phyloP scores from a whole-genome alignment of 2,888 invertebrate genomes.

The Pandemis cinnamomeana region DNA sequence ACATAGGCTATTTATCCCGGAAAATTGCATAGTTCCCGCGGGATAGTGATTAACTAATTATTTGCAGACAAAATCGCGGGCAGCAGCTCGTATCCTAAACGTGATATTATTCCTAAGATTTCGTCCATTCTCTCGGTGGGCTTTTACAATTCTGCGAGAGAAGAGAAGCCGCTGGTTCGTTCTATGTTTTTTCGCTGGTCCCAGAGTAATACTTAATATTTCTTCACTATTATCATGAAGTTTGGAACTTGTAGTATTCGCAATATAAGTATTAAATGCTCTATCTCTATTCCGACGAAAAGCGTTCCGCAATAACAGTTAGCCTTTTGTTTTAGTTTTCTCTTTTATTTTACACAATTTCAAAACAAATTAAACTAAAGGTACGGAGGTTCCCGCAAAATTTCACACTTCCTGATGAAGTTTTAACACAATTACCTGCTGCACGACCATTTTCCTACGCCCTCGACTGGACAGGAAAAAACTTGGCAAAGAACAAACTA shows the following conservation, averaged over 20 bases:
- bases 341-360: conserved; percentile 60
- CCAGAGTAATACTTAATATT: not conserved
- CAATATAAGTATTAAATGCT: not conserved
- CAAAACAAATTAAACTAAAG: conserved; percentile 77
- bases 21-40: too few species aligned
- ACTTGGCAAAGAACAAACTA: conserved; percentile 82
- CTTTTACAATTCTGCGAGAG: too few species aligned
- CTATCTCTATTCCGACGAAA: conserved; percentile 3
- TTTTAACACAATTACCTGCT: conserved; percentile 83
- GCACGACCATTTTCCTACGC: conserved; percentile 73
- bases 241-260: not conserved
- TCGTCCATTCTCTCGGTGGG: too few species aligned
- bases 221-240: not conserved
- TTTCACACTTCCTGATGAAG: conserved; percentile 82
- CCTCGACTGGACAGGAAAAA: conserved; percentile 78
- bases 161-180: too few species aligned
- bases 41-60: too few species aligned
- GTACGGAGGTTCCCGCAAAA: conserved; percentile 70
- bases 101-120: too few species aligned
- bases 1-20: too few species aligned
- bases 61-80: too few species aligned
- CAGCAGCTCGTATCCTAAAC: too few species aligned
- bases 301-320: conserved; percentile 37
- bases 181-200: too few species aligned
- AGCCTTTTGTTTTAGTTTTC: conserved; percentile 48